Evolutionary conservation across 1,140 invertebrate species (phyloP), one percentile per base, ranked within the genome.

Genomic region (Drosophila santomea): DNA sequence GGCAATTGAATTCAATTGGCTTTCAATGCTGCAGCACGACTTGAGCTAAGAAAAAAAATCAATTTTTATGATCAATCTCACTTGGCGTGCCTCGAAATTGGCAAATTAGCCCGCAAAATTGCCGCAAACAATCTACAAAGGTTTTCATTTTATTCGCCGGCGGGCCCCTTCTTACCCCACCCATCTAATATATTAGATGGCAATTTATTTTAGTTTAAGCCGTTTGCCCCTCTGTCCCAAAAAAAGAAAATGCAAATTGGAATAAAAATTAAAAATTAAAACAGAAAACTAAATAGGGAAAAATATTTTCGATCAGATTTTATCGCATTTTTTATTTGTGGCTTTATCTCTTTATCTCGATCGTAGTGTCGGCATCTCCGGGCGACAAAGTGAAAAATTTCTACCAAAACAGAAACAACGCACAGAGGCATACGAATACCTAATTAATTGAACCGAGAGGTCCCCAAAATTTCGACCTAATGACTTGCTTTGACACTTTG

Each of bases 401-500:
- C 48, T 10, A 36, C 51, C 35, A n/a, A 48, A 48, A 63, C 63
- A 62, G 52, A 66, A 74, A 55, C 62, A 74, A 78, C 67, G 57
- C 69, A 64, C 62, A 80, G 61, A 60, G 72, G 75, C 69, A 73
- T 69, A 76, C 61, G 80, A 78, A 88, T 88, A 78, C 52, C 52
- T 84, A 88, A 89, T 88, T 88, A 88, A 88, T 88, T 83, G 84
- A 66, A 43, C 39, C 45, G n/a, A 43, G n/a, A 15, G 39, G 12
- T 48, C 44, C 48, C 45, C 1, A 32, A 59, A 56, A 61, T 62
- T 74, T 89, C 59, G 51, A 74, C 72, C 84, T 89, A 89, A 89
- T 89, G 84, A 89, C 84, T 89, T 89, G 84, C 84, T 89, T 89
- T 89, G 84, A 89, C 84, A 89, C 84, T 84, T 89, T 77, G 73